Base-by-base conservation (phyloP, 2,888 invertebrate genomes). In the Andrena trimmerana region DNA sequence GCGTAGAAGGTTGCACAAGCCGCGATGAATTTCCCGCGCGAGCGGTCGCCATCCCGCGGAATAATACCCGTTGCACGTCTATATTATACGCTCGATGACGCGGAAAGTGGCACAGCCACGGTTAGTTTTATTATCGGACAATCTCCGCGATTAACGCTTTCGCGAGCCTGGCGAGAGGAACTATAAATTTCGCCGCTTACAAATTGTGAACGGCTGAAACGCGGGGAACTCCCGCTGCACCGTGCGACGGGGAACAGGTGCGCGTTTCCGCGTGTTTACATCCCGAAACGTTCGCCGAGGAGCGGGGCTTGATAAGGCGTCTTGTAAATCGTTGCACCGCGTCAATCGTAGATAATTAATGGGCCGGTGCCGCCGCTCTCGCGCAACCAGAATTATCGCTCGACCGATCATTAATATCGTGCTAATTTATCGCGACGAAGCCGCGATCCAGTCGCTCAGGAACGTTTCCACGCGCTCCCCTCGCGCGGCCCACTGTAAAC, bases 301-400 rank as follows among this genome's bases (percentile, higher is more conserved):
- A 74, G 52, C 54, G 52, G 69, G 69, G 24, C n/a, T 68, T 20
- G 81, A 78, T 84, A 79, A 82, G 78, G 71, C 80, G 81, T 54
- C 74, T 62, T 81, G 81, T 78, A 87, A 83, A 85, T 85, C 81
- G 81, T 81, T 78, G 77, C 74, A 20, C 50, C 65, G 69, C 74
- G 80, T 87, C 87, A 81, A 77, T 84, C 83, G 54, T 78, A 70
- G 71, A 85, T 87, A 87, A 87, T 87, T 87, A 87, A 87, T 87
- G 76, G 87, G 67, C 57, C 63, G 60, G 63, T 52, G 24, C 72
- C 52, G 66, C 57, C 68, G 71, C 62, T 79, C 65, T 79, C 65
- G 77, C 73, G 73, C 76, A 79, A 87, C 83, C 78, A 70, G 73
- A 83, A 85, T 85, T 83, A 78, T 77, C 81, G 75, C 42, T 50